These are phyloP conservation scores for Osmoderma eremita DNA, from an alignment of 2,888 invertebrate genomes.

Conservation along the genomic window DNA sequence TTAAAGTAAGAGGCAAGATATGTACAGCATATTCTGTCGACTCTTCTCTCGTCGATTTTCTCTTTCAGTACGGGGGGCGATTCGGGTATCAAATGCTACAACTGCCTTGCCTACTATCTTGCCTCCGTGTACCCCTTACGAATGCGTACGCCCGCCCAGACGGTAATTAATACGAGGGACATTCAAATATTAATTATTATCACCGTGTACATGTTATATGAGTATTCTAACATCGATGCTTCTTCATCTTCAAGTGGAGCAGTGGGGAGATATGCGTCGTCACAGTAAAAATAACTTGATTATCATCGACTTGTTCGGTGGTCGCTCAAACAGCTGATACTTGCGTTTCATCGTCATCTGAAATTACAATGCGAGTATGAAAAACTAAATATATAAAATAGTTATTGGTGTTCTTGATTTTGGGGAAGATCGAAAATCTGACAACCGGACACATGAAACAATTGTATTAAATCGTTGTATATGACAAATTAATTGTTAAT, in stretches of 20 bases:
- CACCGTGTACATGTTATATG: slow-evolving; percentile 16
- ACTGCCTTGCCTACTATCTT: slow-evolving; percentile 18
- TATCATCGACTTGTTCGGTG: background rate
- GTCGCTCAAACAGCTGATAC: slow-evolving; percentile 69
- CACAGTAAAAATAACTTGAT: slow-evolving; percentile 2
- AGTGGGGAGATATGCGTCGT: slow-evolving; percentile 24
- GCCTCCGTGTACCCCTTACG: slow-evolving; percentile 43
- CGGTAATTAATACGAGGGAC: slow-evolving; percentile 3
- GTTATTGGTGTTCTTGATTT: no score
- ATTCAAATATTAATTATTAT: background rate
- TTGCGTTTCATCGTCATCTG: slow-evolving; percentile 75
- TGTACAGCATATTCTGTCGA: slow-evolving; percentile 1
- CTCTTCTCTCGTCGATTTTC: no score
- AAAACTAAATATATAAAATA: slow-evolving; percentile 38
- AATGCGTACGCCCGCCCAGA: background rate
- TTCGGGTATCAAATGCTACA: no score
- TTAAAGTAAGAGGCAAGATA: slow-evolving; percentile 38
- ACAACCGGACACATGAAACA: no score
- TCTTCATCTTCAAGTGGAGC: slow-evolving; percentile 12
- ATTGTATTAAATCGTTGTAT: no score
- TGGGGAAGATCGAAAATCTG: no score
- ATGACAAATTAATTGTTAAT: no score
- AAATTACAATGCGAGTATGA: no score
- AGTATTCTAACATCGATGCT: slow-evolving; percentile 24
- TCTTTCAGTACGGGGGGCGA: no score